These are phyloP conservation scores for Aradus depressus DNA, from an alignment of 2,888 invertebrate genomes.

Conservation along the genomic window DNA sequence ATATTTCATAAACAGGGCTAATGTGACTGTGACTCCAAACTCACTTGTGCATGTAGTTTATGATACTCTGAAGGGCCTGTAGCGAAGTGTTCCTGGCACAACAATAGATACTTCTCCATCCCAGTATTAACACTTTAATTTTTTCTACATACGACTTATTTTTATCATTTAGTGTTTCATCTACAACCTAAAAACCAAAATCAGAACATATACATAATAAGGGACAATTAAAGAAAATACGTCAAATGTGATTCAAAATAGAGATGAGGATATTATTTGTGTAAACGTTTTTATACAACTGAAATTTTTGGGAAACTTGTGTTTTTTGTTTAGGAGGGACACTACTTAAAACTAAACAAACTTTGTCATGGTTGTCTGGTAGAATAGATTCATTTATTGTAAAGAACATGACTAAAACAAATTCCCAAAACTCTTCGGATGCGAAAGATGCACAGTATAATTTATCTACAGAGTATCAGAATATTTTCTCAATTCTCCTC, in stretches of 20 bases:
- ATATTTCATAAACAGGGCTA: background rate
- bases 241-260: background rate
- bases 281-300: no score
- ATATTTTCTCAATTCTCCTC: no score
- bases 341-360: no score
- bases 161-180: conserved; percentile 40
- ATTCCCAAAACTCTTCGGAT: no score
- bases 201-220: background rate
- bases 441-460: no score
- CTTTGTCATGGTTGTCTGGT: no score
- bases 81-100: conserved; percentile 37
- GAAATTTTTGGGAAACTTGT: no score
- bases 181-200: conserved; percentile 38
- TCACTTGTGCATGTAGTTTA: conserved; percentile 40
- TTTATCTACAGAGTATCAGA: no score
- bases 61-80: conserved; percentile 38
- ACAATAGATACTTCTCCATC: conserved; percentile 41
- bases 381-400: no score
- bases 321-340: no score
- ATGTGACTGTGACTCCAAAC: conserved; percentile 22
- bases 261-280: background rate
- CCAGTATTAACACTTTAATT: conserved; percentile 40
- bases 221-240: background rate
- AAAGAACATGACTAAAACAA: no score
- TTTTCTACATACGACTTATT: conserved; percentile 41